phyloP scores from a whole-genome alignment of 2,113 vertebrate genomes.

The Silurus meridionalis region DNA sequence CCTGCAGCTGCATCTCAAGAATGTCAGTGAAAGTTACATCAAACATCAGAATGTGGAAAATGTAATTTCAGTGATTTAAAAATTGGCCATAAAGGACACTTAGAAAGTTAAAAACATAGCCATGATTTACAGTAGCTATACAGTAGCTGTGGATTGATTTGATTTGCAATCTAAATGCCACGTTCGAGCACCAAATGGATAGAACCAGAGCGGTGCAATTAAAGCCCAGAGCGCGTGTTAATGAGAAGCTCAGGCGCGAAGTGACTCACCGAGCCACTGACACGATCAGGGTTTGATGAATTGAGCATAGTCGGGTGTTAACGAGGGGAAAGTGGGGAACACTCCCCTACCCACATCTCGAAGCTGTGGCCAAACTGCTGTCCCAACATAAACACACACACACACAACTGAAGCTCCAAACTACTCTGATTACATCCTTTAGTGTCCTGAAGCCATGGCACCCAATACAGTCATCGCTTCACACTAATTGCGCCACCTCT shows the following conservation, averaged over 20 bases:
- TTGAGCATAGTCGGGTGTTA: conserved; percentile 63
- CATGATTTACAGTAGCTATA: background rate
- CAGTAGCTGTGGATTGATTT: conserved; percentile 47
- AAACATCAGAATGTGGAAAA: background rate
- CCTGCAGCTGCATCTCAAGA: background rate
- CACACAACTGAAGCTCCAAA: conserved; percentile 39
- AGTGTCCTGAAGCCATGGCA: conserved; percentile 25
- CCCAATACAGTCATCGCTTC: conserved; percentile 33
- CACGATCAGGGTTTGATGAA: conserved; percentile 63
- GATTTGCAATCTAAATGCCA: conserved; percentile 58
- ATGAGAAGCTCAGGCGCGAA: conserved; percentile 55
- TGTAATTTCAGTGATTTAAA: background rate
- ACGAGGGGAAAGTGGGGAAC: conserved; percentile 57
- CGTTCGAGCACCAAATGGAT: conserved; percentile 43
- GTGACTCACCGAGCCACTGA: conserved; percentile 53
- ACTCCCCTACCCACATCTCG: background rate
- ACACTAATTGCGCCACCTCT: conserved; percentile 36
- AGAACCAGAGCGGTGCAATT: conserved; percentile 57
- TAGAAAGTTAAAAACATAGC: background rate
- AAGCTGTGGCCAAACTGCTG: conserved; percentile 41
- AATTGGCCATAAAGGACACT: too few species aligned
- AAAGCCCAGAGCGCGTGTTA: conserved; percentile 56
- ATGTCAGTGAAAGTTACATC: background rate
- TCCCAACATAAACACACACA: conserved; percentile 36
- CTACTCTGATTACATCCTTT: conserved; percentile 21